These are phyloP conservation scores for Tetraodon nigroviridis DNA, from an alignment of 2,113 vertebrate species.

Conservation along the genomic window DNA sequence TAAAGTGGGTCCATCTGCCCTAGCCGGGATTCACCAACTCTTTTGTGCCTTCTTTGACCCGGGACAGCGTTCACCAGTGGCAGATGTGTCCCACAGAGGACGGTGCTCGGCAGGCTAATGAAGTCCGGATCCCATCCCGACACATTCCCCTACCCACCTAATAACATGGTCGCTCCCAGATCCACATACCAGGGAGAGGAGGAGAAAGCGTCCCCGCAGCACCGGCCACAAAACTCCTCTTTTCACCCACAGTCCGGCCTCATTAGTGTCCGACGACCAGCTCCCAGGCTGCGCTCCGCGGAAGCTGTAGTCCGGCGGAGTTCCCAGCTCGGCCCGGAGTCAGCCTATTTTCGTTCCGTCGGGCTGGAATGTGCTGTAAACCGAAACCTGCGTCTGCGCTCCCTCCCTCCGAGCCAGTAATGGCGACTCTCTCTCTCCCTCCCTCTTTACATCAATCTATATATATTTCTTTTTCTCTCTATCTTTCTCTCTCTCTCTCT, in stretches of 20 bases:
- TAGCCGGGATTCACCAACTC: too few relatives aligned
- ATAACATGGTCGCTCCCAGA: constrained; percentile 80
- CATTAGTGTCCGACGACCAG: background rate
- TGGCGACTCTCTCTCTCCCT: constrained; percentile 69
- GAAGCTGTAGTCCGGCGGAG: background rate
- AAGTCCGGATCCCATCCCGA: constrained; percentile 46
- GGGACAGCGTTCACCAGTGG: background rate
- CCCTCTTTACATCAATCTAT: constrained; percentile 61
- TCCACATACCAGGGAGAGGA: constrained; percentile 71
- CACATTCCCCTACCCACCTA: constrained; percentile 77
- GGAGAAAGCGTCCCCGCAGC: constrained; percentile 66
- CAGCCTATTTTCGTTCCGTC: constrained; percentile 45
- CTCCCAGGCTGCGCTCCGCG: background rate
- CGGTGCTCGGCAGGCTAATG: constrained; percentile 17
- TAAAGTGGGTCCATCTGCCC: too few relatives aligned
- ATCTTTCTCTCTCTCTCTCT: constrained; percentile 8
- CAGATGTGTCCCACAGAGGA: background rate
- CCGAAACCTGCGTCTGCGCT: constrained; percentile 60
- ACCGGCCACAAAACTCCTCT: constrained; percentile 22
- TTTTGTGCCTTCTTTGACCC: background rate
- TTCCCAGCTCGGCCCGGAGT: constrained; percentile 2
- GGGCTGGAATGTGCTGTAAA: constrained; percentile 64
- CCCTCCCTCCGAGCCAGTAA: constrained; percentile 70
- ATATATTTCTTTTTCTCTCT: constrained; percentile 41
- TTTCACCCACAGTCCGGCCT: constrained; percentile 15